phyloP scores from a whole-genome alignment of 2,113 vertebrate genomes.

The Phoenicopterus ruber region DNA sequence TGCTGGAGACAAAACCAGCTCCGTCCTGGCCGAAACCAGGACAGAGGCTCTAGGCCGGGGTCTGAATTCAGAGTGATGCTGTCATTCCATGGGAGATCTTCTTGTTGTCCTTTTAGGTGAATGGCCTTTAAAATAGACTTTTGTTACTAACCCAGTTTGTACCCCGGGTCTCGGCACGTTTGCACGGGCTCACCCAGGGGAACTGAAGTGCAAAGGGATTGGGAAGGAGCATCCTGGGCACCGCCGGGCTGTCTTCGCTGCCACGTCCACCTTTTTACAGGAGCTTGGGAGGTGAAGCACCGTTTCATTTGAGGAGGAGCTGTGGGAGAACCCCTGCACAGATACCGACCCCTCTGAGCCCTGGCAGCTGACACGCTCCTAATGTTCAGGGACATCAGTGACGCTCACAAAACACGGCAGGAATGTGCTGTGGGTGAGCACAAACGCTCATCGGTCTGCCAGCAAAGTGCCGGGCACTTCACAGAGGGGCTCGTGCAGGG shows the following conservation, averaged over 20 bases:
- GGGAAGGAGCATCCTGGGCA: background rate
- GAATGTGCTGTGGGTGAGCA: background rate
- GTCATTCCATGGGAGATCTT: fast-evolving
- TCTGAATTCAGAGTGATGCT: background rate
- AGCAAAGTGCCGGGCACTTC: background rate
- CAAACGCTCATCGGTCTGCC: background rate
- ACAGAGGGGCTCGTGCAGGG: background rate
- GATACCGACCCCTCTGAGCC: background rate
- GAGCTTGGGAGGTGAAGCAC: background rate
- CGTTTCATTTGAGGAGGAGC: background rate
- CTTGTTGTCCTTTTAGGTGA: background rate
- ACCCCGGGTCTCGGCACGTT: fast-evolving
- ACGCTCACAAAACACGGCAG: background rate
- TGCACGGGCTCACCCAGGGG: background rate
- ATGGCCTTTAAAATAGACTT: background rate
- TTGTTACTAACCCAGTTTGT: background rate
- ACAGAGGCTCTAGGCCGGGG: background rate
- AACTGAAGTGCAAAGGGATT: background rate
- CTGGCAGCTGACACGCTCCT: background rate
- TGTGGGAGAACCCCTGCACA: background rate
- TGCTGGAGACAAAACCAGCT: too few relatives aligned
- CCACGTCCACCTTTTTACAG: background rate
- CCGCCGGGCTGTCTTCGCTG: background rate
- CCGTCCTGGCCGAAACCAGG: too few relatives aligned
- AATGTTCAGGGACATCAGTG: background rate